Percentiles rank a stretch among this genome's conserved stretches.
Evolutionary conservation across 2,797 vertebrate genomes (phyloP).

Genomic region (Chaenodraco wilsoni): DNA sequence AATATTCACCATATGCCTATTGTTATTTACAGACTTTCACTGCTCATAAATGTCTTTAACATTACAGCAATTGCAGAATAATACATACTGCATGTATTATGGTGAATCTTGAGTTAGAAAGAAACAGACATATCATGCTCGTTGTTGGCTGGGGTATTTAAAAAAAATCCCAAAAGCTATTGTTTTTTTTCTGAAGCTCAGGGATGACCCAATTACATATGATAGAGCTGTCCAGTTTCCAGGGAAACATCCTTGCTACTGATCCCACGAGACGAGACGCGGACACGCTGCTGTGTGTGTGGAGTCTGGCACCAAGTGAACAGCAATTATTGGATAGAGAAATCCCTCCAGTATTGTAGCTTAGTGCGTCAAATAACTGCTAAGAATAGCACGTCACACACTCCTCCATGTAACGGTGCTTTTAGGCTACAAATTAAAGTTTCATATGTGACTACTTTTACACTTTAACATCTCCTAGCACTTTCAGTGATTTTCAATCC

Average conservation of each 20-base stretch:
- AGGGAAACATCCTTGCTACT: conserved; percentile 78
- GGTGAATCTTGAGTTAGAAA: conserved; percentile 37
- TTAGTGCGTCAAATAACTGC: conserved; percentile 69
- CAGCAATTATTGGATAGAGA: conserved; percentile 72
- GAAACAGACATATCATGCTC: conserved; percentile 43
- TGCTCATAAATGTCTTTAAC: conserved; percentile 3
- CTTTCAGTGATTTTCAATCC: conserved; percentile 1
- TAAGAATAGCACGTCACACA: conserved; percentile 64
- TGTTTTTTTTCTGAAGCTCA: conserved; percentile 70
- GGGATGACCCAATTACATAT: conserved; percentile 76
- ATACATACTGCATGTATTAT: not conserved
- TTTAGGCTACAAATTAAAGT: conserved; percentile 32
- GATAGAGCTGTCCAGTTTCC: conserved; percentile 78
- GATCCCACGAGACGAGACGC: conserved; percentile 65
- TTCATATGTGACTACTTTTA: conserved; percentile 9
- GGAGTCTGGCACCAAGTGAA: conserved; percentile 70
- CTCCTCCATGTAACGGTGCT: conserved; percentile 11
- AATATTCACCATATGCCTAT: not conserved
- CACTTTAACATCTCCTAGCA: conserved; percentile 4
- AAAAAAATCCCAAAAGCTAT: conserved; percentile 64
- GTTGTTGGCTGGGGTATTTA: conserved; percentile 50
- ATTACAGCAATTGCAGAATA: conserved; percentile 16
- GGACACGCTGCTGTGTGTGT: conserved; percentile 66
- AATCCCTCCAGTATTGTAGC: conserved; percentile 68
- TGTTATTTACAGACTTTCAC: conserved; percentile 13